Percentiles rank a stretch among this genome's conserved stretches.
These are phyloP conservation scores for Bettongia penicillata DNA, from an alignment of 2,113 vertebrate species.

Conservation along the genomic window DNA sequence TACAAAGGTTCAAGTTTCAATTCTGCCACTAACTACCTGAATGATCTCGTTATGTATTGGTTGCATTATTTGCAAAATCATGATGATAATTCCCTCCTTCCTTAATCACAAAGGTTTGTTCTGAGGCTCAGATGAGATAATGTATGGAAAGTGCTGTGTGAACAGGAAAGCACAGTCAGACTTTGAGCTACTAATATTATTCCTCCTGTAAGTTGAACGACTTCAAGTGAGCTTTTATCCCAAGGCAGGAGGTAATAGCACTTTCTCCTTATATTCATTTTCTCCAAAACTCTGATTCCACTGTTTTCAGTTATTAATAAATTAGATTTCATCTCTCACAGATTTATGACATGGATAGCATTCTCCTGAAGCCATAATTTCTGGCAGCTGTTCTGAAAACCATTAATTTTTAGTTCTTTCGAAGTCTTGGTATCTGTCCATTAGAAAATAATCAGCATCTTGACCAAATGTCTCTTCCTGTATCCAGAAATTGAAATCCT, in stretches of 20 bases:
- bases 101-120: neutral
- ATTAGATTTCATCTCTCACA: neutral
- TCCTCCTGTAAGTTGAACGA: slow-evolving; percentile 23
- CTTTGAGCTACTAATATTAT: neutral
- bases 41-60: neutral
- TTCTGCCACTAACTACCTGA: neutral
- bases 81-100: neutral
- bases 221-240: neutral
- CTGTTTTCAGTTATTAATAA: slow-evolving; percentile 23
- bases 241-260: neutral
- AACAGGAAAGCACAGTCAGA: neutral
- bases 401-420: slow-evolving; percentile 49
- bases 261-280: neutral
- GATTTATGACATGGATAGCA: slow-evolving; percentile 29
- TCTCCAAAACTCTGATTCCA: slow-evolving; percentile 15
- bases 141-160: neutral
- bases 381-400: slow-evolving; percentile 36
- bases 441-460: slow-evolving; percentile 16
- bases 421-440: neutral
- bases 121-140: neutral
- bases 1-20: neutral
- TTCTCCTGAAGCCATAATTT: slow-evolving; percentile 14
- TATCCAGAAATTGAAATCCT: neutral
- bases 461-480: neutral
- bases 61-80: neutral